Evolutionary conservation across 2,113 vertebrate species (phyloP).

Genomic region (Prionailurus viverrinus): DNA sequence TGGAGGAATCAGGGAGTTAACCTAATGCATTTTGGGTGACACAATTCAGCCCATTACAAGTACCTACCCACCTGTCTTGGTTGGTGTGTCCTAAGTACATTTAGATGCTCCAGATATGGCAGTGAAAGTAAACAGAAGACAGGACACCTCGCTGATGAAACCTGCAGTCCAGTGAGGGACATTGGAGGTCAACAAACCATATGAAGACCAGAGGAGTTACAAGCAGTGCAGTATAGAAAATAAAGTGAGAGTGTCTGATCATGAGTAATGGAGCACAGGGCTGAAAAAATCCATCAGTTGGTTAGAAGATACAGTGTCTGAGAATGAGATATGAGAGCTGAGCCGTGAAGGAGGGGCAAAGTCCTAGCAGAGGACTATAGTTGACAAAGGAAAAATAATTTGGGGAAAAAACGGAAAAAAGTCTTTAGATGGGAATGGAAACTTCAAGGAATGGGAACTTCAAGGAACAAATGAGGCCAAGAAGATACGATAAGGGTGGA

Average conservation of each 20-base stretch:
- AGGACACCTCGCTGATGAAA: background rate
- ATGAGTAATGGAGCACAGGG: too few relatives aligned
- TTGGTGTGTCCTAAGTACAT: background rate
- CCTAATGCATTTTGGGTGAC: background rate
- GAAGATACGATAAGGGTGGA: background rate
- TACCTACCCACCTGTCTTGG: background rate
- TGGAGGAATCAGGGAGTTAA: background rate
- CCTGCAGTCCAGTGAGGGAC: background rate
- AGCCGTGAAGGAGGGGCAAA: background rate
- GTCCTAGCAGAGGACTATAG: background rate
- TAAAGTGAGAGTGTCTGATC: background rate
- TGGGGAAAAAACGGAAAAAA: background rate
- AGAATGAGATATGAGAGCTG: background rate
- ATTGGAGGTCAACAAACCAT: background rate
- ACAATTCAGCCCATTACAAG: background rate
- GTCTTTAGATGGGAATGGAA: background rate
- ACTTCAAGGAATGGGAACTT: background rate
- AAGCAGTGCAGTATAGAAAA: background rate
- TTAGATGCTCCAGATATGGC: fast-evolving
- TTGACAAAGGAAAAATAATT: background rate
- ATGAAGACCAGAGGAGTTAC: too few relatives aligned
- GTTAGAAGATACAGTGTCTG: too few relatives aligned
- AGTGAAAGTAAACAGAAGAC: background rate
- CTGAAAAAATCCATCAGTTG: too few relatives aligned
- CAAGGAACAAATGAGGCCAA: background rate